Evolutionary conservation across 2,888 invertebrate genomes (phyloP).

Genomic region (Archips crataeganus): DNA sequence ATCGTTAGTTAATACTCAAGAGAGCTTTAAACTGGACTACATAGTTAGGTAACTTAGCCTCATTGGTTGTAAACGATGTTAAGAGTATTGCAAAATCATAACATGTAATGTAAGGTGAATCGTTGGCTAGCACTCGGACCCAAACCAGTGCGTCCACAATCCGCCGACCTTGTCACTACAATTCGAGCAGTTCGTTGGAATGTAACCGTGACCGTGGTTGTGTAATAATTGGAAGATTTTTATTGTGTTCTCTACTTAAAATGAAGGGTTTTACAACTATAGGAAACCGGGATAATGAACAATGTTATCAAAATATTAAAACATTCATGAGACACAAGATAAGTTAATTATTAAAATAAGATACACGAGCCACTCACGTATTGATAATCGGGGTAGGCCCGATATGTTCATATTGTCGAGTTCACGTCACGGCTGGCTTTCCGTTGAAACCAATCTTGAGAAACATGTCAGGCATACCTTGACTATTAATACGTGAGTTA

Average conservation of each 20-base stretch:
- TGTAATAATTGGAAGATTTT: conserved; percentile 42
- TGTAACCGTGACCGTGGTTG: conserved; percentile 69
- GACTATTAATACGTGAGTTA: too few species aligned
- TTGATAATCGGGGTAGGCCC: too few species aligned
- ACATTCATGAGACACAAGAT: too few species aligned
- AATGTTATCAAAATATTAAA: too few species aligned
- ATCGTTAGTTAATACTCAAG: background rate
- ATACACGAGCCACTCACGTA: too few species aligned
- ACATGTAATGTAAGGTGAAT: conserved; percentile 4
- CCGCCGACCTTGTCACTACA: conserved; percentile 63
- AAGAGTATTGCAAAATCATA: conserved; percentile 29
- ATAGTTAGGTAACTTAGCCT: background rate
- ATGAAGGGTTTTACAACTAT: background rate
- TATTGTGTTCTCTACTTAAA: conserved; percentile 16
- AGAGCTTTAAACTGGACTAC: background rate
- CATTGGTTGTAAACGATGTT: background rate
- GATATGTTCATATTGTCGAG: too few species aligned
- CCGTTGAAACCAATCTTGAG: too few species aligned
- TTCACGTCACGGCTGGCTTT: too few species aligned
- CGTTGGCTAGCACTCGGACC: conserved; percentile 10
- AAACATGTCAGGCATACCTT: too few species aligned
- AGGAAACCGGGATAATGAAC: background rate
- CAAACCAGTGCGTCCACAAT: conserved; percentile 37
- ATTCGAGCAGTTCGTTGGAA: conserved; percentile 63
- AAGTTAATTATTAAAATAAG: too few species aligned